Conservation (phyloP, 2,888 invertebrate species). For the Leucoma salicis region DNA sequence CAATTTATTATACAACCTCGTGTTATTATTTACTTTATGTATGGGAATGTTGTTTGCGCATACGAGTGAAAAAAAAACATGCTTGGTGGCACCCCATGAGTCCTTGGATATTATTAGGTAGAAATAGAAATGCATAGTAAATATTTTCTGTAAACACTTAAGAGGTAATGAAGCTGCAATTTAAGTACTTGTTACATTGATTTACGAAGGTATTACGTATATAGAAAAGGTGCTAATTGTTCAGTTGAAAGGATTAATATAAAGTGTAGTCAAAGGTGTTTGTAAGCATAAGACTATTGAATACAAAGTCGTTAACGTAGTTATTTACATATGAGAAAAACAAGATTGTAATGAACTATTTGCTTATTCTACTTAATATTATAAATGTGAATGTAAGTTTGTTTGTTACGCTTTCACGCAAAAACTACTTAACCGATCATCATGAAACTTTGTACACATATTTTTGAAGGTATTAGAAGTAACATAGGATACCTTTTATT, state of each 20-base stretch:
- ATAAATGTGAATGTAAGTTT: no score
- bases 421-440: no score
- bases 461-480: no score
- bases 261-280: no score
- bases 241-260: conserved; percentile 21
- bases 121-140: conserved; percentile 1
- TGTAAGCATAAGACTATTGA: no score
- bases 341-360: no score
- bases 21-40: conserved; percentile 22
- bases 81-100: conserved; percentile 13
- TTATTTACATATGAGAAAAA: no score
- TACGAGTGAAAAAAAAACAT: conserved; percentile 43
- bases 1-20: conserved; percentile 32
- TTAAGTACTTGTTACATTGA: conserved; percentile 15
- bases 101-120: conserved; percentile 24
- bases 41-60: conserved; percentile 36
- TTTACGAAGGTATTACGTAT: conserved; percentile 16
- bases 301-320: no score
- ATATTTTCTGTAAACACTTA: background rate
- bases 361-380: no score
- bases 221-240: conserved; percentile 27
- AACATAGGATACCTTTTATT: no score
- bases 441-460: no score
- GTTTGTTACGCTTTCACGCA: no score
- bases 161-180: background rate